Evolutionary conservation across 2,888 invertebrate genomes (phyloP).

Genomic region (Synanthedon myopaeformis): DNA sequence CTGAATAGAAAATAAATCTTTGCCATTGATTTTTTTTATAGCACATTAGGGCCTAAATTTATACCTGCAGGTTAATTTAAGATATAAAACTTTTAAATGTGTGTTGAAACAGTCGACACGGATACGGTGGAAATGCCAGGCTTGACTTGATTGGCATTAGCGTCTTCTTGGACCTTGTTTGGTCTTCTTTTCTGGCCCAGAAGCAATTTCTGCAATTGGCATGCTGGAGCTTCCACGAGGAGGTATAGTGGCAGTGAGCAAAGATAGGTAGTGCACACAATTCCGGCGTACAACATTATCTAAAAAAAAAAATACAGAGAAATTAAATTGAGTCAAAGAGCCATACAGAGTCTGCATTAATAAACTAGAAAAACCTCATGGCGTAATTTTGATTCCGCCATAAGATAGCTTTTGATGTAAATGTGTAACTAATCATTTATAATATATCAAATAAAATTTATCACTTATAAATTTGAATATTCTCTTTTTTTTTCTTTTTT

Average conservation of each 20-base stretch:
- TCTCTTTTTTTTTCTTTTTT: too few species aligned
- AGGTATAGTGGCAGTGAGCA: slow-evolving; percentile 47
- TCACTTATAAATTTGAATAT: too few species aligned
- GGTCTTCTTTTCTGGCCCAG: slow-evolving; percentile 40
- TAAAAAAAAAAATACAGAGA: slow-evolving; percentile 15
- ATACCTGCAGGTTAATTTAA: too few species aligned
- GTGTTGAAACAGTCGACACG: slow-evolving; percentile 57
- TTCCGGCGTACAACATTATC: slow-evolving; percentile 61
- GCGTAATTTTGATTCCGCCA: too few species aligned
- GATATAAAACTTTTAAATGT: slow-evolving; percentile 28
- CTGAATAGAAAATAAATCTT: too few species aligned
- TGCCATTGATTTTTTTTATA: too few species aligned
- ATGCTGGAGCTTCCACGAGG: slow-evolving; percentile 56
- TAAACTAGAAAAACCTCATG: too few species aligned
- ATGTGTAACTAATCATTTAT: too few species aligned
- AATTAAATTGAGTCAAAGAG: too few species aligned
- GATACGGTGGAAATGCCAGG: slow-evolving; percentile 52
- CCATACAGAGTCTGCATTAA: neutral
- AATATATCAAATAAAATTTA: too few species aligned
- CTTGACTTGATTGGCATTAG: slow-evolving; percentile 39
- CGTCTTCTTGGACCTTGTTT: slow-evolving; percentile 29
- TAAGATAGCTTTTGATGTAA: too few species aligned
- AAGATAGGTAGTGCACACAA: slow-evolving; percentile 46
- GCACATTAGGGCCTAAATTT: too few species aligned
- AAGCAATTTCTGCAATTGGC: slow-evolving; percentile 51